Evolutionary conservation across 92 coral and sea anemone genomes (phyloP), one percentile per base, ranked within the genome.

Genomic region (Parazoanthus swiftii): DNA sequence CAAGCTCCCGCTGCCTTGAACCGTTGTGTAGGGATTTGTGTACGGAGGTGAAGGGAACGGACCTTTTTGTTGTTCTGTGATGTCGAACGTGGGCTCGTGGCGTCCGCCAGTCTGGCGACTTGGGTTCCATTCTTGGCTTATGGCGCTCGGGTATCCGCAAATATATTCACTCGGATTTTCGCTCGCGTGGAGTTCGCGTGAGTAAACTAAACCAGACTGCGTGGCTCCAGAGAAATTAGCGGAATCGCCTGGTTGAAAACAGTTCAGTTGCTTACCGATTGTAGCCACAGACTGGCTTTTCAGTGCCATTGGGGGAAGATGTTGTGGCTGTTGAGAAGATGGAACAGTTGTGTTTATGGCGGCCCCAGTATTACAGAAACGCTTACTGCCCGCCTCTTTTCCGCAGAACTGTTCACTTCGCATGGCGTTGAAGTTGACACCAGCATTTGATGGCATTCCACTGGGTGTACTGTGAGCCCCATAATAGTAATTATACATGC

Each of bases 191-290:
- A 89, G 85, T 89, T 89, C 90, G 85, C 94, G 98, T 88, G 98
- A 93, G 96, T 89, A 81, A 83, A 75, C 46, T 70, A 21, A 78
- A 35, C 92, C 93, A 95, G 98, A 95, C 98, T 91, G 91, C 91
- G 98, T 89, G 98, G 91, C 98, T 81, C 98, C 98, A 91, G 79
- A n/a, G 66, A 84, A 68, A 72, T 84, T 71, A 70, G 87, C 38
- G 66, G 79, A 71, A 71, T 84, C 78, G 58, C 87, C 79, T 29
- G 79, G 66, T 29, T 8, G 26, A 84, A 84, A 84, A 71, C 67
- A 43, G 87, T 71, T 84, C 65, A 84, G 78, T 70, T 71, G 87
- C 77, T 84, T 84, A 18, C 87, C 87, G 33, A 84, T 71, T 84
- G 77, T 35, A 14, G 42, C 65, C n/a, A 46, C 36, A 26, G 87